Evolutionary conservation across 2,888 invertebrate species (phyloP).

Genomic region (Uropetala carovei): DNA sequence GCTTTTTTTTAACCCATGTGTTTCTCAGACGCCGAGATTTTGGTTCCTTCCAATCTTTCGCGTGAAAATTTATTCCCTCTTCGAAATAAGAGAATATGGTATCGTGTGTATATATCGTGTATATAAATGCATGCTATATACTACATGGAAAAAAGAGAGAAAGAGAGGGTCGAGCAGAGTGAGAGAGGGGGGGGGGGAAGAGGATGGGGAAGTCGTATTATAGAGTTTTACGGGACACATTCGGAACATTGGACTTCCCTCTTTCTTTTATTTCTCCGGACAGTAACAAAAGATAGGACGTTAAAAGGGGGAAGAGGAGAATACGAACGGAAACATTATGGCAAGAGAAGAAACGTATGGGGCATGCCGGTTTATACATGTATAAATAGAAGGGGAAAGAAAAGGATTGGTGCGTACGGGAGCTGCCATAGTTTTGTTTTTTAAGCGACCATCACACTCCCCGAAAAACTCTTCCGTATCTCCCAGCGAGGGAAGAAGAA

Average conservation of each 20-base stretch:
- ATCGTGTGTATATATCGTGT: background rate
- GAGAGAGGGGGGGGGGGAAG: too few relatives aligned
- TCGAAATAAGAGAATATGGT: background rate
- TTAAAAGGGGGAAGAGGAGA: background rate
- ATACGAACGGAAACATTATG: constrained; percentile 34
- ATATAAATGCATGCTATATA: background rate
- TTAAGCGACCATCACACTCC: too few relatives aligned
- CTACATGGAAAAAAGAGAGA: too few relatives aligned
- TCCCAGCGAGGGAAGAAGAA: too few relatives aligned
- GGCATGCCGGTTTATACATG: background rate
- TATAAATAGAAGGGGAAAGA: background rate
- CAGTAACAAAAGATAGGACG: constrained; percentile 17
- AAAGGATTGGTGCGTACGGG: background rate
- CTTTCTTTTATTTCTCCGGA: background rate
- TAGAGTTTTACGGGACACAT: background rate
- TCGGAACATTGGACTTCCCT: background rate
- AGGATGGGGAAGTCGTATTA: background rate
- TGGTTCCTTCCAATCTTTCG: background rate
- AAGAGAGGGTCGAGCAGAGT: too few relatives aligned
- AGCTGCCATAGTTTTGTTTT: too few relatives aligned
- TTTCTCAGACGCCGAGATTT: background rate
- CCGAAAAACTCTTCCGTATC: too few relatives aligned
- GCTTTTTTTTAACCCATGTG: too few relatives aligned
- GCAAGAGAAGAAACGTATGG: background rate
- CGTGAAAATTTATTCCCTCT: background rate